Conservation (phyloP, 2,888 invertebrate genomes). For the Arge pagana region DNA sequence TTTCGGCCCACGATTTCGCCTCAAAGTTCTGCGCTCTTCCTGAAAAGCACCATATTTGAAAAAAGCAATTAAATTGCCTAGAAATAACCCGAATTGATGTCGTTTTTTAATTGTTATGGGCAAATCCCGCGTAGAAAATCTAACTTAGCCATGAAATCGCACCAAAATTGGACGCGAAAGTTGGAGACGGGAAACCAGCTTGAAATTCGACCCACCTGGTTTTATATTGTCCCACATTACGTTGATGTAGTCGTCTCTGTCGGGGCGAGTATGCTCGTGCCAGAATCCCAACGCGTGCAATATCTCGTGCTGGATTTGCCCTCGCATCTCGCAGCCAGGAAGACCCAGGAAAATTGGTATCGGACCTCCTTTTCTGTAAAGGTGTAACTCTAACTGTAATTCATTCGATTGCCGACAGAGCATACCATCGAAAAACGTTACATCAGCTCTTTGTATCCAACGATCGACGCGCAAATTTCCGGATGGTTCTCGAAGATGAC, state of each 20-base stretch:
- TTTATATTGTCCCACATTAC: conserved; percentile 42
- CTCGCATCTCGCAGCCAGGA: conserved; percentile 38
- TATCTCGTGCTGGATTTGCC: conserved; percentile 47
- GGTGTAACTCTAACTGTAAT: not conserved
- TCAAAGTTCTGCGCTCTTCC: conserved; percentile 41
- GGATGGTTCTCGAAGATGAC: conserved; percentile 33
- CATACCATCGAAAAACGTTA: not conserved
- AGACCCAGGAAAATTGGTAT: conserved; percentile 40
- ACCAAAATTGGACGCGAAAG: not conserved
- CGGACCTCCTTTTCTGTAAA: conserved; percentile 25
- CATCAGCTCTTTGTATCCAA: conserved; percentile 6
- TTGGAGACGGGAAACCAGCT: no score
- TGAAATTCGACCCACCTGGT: conserved; percentile 34
- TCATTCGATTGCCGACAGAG: not conserved
- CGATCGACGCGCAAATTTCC: conserved; percentile 23
- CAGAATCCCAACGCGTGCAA: conserved; percentile 47
- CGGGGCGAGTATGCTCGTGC: conserved; percentile 47
- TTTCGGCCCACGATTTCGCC: conserved; percentile 34
- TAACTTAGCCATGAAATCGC: not conserved
- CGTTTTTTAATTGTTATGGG: not conserved
- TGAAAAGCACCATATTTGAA: conserved; percentile 27
- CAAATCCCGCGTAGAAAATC: not conserved
- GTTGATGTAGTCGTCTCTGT: conserved; percentile 41
- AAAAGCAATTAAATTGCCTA: conserved; percentile 8
- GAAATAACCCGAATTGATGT: not conserved